phyloP scores from a whole-genome alignment of 2,888 invertebrate species.

The Zeuzera pyrina region DNA sequence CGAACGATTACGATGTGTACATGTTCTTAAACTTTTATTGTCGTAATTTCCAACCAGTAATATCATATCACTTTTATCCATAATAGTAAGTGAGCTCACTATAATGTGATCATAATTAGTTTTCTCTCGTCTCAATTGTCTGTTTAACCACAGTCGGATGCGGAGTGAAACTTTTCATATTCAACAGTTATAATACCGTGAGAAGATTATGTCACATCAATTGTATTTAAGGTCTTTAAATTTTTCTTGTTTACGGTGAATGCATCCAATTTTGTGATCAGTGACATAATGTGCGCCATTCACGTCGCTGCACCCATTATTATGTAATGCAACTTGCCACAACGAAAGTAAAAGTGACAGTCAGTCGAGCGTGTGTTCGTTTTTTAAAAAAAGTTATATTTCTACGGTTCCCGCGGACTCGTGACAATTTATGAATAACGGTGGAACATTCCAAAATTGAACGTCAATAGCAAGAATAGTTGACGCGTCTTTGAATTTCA shows the following conservation, averaged over 20 bases:
- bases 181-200: not conserved
- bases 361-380: slow-evolving; percentile 39
- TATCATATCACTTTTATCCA: too few relatives aligned
- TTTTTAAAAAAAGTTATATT: slow-evolving; percentile 15
- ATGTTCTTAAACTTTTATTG: too few relatives aligned
- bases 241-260: not conserved
- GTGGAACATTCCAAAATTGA: slow-evolving; percentile 7
- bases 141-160: too few relatives aligned
- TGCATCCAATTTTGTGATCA: slow-evolving; percentile 14
- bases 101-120: too few relatives aligned
- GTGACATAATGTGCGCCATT: slow-evolving; percentile 33
- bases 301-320: slow-evolving; percentile 38
- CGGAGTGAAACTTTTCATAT: too few relatives aligned
- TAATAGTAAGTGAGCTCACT: too few relatives aligned
- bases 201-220: slow-evolving; percentile 20
- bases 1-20: too few relatives aligned
- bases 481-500: slow-evolving; percentile 22
- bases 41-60: too few relatives aligned
- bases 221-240: slow-evolving; percentile 17
- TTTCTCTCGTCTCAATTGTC: too few relatives aligned
- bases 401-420: slow-evolving; percentile 9
- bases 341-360: slow-evolving; percentile 54
- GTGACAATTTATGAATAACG: slow-evolving; percentile 3
- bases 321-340: slow-evolving; percentile 44
- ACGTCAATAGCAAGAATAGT: slow-evolving; percentile 3